Conservation (phyloP, 1,140 invertebrate genomes). For the Drosophila auraria region DNA sequence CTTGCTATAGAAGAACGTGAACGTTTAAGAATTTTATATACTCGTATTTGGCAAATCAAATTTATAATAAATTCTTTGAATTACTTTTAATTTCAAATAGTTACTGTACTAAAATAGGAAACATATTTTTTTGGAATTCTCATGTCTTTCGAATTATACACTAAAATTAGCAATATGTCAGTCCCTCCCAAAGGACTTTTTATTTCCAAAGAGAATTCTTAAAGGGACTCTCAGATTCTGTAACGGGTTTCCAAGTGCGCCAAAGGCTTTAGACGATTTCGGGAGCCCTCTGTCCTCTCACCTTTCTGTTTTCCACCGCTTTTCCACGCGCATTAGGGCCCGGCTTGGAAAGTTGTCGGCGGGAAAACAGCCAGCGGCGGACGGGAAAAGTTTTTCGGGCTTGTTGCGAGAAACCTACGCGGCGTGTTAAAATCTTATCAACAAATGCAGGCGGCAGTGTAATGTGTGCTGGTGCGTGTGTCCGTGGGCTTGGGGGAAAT, state of each 20-base stretch:
- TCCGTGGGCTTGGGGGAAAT: slow-evolving; percentile 61
- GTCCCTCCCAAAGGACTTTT: slow-evolving; percentile 3
- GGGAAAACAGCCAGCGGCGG: slow-evolving; percentile 47
- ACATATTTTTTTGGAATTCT: background rate
- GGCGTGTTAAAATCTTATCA: slow-evolving; percentile 81
- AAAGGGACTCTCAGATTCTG: background rate
- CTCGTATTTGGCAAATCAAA: no score
- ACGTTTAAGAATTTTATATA: no score
- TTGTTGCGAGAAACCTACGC: slow-evolving; percentile 75
- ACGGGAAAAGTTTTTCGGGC: slow-evolving; percentile 58
- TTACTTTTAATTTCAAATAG: no score
- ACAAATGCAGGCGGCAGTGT: slow-evolving; percentile 49
- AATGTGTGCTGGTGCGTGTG: slow-evolving; percentile 30
- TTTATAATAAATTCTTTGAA: no score
- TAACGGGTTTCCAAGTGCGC: slow-evolving; percentile 48
- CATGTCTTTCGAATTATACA: no score
- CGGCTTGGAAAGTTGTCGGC: slow-evolving; percentile 47
- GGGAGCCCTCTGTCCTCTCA: slow-evolving; percentile 14
- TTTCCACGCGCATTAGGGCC: slow-evolving; percentile 54
- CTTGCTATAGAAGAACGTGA: no score
- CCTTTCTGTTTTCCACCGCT: slow-evolving; percentile 30
- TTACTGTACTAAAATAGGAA: no score
- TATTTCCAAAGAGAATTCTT: slow-evolving; percentile 2
- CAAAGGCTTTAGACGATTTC: slow-evolving; percentile 55
- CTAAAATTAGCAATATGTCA: no score